Conservation (phyloP, 2,797 vertebrate genomes). For the Xiphorhynchus erythropygius region DNA sequence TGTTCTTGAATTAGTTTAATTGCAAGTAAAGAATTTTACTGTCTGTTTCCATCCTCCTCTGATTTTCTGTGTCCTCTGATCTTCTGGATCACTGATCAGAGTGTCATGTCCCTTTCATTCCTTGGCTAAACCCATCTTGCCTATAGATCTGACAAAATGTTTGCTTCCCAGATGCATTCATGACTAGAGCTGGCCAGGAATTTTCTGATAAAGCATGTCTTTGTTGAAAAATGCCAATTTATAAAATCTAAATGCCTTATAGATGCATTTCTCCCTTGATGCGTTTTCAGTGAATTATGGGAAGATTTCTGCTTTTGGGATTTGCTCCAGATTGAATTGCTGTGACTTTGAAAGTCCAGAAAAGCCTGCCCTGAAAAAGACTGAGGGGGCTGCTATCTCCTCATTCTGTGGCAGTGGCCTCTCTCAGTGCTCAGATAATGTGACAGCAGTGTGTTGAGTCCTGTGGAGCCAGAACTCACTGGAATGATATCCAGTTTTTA, state of each 20-base stretch:
- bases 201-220: conserved; percentile 17
- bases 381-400: neutral
- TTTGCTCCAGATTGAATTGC: neutral
- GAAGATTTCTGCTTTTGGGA: neutral
- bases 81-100: neutral
- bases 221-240: conserved; percentile 26
- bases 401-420: neutral
- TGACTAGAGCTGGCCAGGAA: conserved; percentile 4
- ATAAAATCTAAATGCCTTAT: neutral
- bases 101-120: neutral
- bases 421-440: neutral
- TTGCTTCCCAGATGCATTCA: neutral
- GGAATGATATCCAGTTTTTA: neutral
- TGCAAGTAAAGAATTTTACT: neutral
- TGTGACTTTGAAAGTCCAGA: neutral
- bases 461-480: neutral
- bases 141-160: neutral
- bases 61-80: conserved; percentile 19
- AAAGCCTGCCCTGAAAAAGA: neutral
- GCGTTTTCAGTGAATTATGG: neutral
- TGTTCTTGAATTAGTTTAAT: neutral
- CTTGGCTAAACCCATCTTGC: neutral
- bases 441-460: neutral
- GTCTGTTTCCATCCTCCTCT: neutral
- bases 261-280: neutral